Conservation (phyloP, 64 coral and sea anemone genomes). For the Anthopleura sola region DNA sequence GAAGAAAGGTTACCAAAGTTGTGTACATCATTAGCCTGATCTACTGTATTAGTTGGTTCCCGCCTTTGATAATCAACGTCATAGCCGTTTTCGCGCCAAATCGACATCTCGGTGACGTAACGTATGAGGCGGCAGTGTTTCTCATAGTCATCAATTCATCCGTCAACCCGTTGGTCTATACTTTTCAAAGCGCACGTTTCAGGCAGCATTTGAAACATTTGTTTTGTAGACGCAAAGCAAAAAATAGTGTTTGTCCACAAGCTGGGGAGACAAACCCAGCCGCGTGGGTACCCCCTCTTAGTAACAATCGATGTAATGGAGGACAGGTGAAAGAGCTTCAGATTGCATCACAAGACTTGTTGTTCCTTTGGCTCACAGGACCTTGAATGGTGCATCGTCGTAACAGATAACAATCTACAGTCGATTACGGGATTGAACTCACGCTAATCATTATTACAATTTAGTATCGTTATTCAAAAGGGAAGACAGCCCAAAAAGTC, state of each 20-base stretch:
- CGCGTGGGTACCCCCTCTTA: slow-evolving; percentile 29
- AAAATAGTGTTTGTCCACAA: slow-evolving; percentile 3
- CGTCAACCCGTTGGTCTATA: slow-evolving; percentile 41
- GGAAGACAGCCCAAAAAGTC: no score
- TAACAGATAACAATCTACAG: neutral
- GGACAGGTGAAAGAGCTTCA: neutral
- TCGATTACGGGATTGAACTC: no score
- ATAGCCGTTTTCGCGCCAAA: slow-evolving; percentile 24
- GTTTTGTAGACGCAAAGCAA: neutral
- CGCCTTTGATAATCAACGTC: slow-evolving; percentile 16
- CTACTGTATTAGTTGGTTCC: slow-evolving; percentile 23
- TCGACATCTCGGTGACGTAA: neutral
- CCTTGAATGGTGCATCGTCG: neutral
- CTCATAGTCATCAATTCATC: slow-evolving; percentile 36
- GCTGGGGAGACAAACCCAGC: neutral
- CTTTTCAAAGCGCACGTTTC: slow-evolving; percentile 30
- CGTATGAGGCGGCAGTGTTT: slow-evolving; percentile 12
- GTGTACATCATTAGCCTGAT: slow-evolving; percentile 22
- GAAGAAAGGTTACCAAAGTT: slow-evolving; percentile 16
- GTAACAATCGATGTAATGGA: neutral
- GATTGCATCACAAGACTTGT: slow-evolving; percentile 13
- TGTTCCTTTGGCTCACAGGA: slow-evolving; percentile 30
- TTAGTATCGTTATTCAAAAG: no score
- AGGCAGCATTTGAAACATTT: slow-evolving; percentile 10
- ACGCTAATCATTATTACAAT: no score